phyloP scores from a whole-genome alignment of 2,113 vertebrate species.

The Tetraodon nigroviridis region DNA sequence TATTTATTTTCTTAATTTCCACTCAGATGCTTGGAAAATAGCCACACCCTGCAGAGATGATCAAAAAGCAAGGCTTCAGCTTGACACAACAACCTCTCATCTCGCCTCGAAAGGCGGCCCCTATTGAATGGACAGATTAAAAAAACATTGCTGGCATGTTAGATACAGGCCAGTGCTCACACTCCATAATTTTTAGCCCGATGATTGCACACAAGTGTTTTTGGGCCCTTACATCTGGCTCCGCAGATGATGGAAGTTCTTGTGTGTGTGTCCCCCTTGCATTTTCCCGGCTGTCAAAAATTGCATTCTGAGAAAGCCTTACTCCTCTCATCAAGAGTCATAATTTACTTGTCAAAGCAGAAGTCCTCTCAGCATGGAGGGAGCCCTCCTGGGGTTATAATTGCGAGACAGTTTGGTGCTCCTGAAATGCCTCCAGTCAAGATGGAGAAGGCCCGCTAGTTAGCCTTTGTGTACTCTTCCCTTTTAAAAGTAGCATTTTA shows the following conservation, averaged over 20 bases:
- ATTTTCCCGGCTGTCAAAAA: conserved; percentile 65
- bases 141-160: conserved; percentile 61
- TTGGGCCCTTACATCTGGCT: conserved; percentile 60
- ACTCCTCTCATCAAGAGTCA: conserved; percentile 67
- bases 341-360: conserved; percentile 75
- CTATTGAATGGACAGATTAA: conserved; percentile 61
- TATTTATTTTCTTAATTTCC: conserved; percentile 33
- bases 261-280: conserved; percentile 54
- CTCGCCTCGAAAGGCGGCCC: conserved; percentile 51
- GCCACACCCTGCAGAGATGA: conserved; percentile 50
- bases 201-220: conserved; percentile 70
- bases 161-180: conserved; percentile 60
- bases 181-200: conserved; percentile 65
- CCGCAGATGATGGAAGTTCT: conserved; percentile 58
- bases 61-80: conserved; percentile 52
- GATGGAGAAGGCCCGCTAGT: conserved; percentile 45
- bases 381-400: conserved; percentile 62
- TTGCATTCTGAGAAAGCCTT: conserved; percentile 62
- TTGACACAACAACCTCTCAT: conserved; percentile 62
- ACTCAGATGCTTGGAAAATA: conserved; percentile 41
- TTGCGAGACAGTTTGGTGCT: conserved; percentile 60
- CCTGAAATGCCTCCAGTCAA: conserved; percentile 61
- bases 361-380: conserved; percentile 54
- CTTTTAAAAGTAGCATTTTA: conserved; percentile 60
- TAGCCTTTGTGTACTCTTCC: conserved; percentile 51